Conservation (phyloP, 2,888 invertebrate genomes). For the Polydesmus complanatus region DNA sequence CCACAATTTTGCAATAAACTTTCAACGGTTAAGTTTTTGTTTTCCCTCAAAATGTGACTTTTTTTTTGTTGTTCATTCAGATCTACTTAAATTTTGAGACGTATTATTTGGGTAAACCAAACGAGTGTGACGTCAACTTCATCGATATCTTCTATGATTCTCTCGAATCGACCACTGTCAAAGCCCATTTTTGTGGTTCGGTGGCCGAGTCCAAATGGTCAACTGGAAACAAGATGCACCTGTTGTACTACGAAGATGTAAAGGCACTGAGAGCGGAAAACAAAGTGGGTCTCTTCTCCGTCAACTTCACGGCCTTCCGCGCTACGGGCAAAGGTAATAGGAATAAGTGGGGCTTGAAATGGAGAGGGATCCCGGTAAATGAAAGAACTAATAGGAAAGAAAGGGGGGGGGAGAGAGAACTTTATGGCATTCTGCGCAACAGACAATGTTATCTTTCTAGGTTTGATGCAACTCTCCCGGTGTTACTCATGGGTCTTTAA, state of each 20-base stretch:
- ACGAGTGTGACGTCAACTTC: background rate
- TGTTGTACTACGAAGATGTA: background rate
- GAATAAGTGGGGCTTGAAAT: background rate
- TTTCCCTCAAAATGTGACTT: no score
- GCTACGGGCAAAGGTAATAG: background rate
- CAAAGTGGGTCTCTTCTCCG: background rate
- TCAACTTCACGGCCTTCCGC: background rate
- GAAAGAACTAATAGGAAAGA: no score
- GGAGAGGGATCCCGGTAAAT: no score
- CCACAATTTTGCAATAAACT: conserved; percentile 33
- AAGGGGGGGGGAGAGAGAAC: background rate
- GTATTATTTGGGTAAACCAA: background rate
- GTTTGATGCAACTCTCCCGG: no score
- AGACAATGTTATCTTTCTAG: no score
- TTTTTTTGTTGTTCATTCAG: no score
- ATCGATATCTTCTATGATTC: background rate
- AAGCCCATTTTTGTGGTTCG: background rate
- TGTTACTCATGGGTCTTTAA: no score
- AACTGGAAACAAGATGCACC: background rate
- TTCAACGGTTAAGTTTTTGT: no score
- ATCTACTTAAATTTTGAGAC: no score
- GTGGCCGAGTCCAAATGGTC: background rate
- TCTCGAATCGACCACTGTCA: background rate
- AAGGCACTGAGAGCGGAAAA: background rate
- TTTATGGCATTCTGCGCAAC: background rate